A percentile compares a stretch with the other conserved stretches of the same genome.
Evolutionary conservation across 2,888 invertebrate species (phyloP).

Genomic region (Diplolepis rosae): DNA sequence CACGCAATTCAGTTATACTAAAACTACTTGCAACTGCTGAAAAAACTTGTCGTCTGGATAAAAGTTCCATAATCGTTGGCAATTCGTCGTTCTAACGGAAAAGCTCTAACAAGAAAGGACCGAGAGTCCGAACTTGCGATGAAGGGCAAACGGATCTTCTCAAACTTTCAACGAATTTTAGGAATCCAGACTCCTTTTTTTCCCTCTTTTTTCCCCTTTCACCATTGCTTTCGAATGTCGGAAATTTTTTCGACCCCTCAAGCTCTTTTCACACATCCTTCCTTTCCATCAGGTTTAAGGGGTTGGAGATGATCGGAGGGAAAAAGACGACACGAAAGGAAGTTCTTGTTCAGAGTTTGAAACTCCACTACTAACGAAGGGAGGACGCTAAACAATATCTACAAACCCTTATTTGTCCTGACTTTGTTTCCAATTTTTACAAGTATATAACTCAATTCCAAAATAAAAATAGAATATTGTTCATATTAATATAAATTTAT

Average conservation of each 20-base stretch:
- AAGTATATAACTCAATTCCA: background rate
- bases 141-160: conserved; percentile 54
- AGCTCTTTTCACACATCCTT: conserved; percentile 36
- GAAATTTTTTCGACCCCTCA: conserved; percentile 44
- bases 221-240: conserved; percentile 35
- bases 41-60: conserved; percentile 7
- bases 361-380: conserved; percentile 53
- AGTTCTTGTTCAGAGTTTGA: conserved; percentile 56
- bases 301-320: conserved; percentile 2
- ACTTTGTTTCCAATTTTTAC: conserved; percentile 28
- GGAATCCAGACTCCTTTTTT: conserved; percentile 46
- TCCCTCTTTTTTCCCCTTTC: conserved; percentile 27
- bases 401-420: conserved; percentile 32
- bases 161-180: conserved; percentile 56
- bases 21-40: too few relatives aligned
- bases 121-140: conserved; percentile 40
- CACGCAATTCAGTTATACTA: too few relatives aligned
- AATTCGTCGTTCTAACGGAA: conserved; percentile 35
- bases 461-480: background rate
- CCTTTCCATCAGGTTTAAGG: conserved; percentile 19
- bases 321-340: conserved; percentile 32
- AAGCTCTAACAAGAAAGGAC: conserved; percentile 30
- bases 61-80: conserved; percentile 37
- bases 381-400: conserved; percentile 58
- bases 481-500: too few relatives aligned